These are phyloP conservation scores for Tenodera sinensis DNA, from an alignment of 2,888 invertebrate species.

Conservation along the genomic window DNA sequence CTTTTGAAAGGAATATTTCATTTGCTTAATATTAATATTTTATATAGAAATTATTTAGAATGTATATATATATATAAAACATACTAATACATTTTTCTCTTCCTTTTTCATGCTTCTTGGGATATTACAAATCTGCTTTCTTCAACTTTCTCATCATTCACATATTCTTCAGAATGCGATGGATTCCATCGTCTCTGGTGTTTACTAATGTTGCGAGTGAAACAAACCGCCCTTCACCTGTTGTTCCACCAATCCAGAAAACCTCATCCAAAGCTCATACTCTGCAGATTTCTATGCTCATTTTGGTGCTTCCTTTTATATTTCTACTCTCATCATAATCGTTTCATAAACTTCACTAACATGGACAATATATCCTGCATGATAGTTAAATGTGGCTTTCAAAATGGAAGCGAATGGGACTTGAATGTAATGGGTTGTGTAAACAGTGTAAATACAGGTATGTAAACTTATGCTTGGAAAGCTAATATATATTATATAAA, in stretches of 20 bases:
- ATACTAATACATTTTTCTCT: background rate
- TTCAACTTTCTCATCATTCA: slow-evolving; percentile 24
- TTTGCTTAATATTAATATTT: background rate
- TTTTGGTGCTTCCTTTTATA: background rate
- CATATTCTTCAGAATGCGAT: slow-evolving; percentile 48
- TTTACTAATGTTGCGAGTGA: slow-evolving; percentile 44
- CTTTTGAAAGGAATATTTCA: background rate
- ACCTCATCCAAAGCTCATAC: slow-evolving; percentile 13
- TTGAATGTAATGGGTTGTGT: background rate
- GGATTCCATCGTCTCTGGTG: slow-evolving; percentile 63
- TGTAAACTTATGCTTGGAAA: background rate
- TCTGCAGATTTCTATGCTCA: background rate
- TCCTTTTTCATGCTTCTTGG: slow-evolving; percentile 30
- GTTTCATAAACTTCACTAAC: background rate
- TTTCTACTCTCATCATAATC: background rate
- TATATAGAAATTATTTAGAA: background rate
- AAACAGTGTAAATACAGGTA: background rate
- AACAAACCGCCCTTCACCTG: slow-evolving; percentile 18
- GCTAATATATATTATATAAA: background rate
- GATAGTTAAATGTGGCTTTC: background rate
- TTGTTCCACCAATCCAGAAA: slow-evolving; percentile 6
- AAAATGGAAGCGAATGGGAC: background rate
- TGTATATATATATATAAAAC: background rate
- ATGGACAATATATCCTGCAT: background rate
- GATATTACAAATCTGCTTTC: background rate